Evolutionary conservation across 2,113 vertebrate species (phyloP).

Genomic region (Platanista minor): DNA sequence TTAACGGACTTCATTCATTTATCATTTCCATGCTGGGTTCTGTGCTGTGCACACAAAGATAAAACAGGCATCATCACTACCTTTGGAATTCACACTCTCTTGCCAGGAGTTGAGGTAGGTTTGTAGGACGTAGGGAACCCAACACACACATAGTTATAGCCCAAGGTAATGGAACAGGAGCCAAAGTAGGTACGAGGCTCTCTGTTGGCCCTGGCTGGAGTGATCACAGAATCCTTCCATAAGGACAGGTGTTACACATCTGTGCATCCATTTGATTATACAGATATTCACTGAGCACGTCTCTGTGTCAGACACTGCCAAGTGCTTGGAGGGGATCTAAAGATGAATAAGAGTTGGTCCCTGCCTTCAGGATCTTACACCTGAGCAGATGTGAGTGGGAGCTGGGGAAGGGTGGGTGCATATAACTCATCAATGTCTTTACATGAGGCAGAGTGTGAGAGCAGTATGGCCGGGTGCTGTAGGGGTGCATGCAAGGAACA

Average conservation of each 20-base stretch:
- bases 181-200: no score
- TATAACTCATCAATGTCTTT: background rate
- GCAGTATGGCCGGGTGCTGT: fast-evolving
- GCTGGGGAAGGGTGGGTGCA: fast-evolving
- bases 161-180: background rate
- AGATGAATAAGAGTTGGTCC: background rate
- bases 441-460: fast-evolving
- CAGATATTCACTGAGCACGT: background rate
- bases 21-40: background rate
- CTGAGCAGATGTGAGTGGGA: background rate
- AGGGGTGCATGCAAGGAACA: fast-evolving
- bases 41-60: no score
- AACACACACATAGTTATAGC: background rate
- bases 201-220: background rate
- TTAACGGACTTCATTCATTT: background rate
- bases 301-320: background rate
- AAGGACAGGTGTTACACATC: background rate
- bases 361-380: background rate
- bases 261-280: background rate
- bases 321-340: background rate
- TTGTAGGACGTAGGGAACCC: background rate
- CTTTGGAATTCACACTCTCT: background rate
- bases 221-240: background rate
- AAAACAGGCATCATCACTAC: background rate
- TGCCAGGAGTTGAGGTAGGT: background rate